Base-by-base conservation (phyloP, 2,113 vertebrate genomes). In the Petroica traversi region DNA sequence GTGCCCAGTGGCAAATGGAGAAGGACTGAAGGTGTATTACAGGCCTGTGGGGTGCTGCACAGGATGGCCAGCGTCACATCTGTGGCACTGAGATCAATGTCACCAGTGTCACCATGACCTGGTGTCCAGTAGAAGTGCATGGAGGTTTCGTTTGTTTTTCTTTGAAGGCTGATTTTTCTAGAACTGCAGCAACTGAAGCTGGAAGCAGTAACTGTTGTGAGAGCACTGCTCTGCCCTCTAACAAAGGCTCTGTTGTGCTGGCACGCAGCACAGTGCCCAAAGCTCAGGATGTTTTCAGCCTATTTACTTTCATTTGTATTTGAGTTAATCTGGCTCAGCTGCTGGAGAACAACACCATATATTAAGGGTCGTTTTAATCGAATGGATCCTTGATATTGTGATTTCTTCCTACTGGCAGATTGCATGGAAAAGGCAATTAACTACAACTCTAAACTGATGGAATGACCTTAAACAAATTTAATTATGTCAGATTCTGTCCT, bases 261-360 rank as follows among this genome's bases (percentile, higher is more conserved):
- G 68, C 49, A 45, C 0, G 0, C 57, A 88, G 77, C 73, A 85
- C 74, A 89, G 77, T 1, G 23, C 67, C 54, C 71, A 69, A 73
- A 95, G 93, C 88, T 89, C 94, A 90, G 92, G 91, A 92, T 85
- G 85, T 96, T 96, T 95, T 91, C 92, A 81, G 66, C 92, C 85
- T 85, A 67, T 93, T 95, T 95, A 59, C 77, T 95, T 84, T 81
- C 82, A 69, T 95, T 92, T 5, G 10, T 89, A 29, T 68, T 91
- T 66, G 45, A 94, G 66, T 79, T 89, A 73, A 87, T 85, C 84
- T 79, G 81, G 54, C 38, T 43, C 52, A 69, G 63, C 74, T 92
- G 71, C 58, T 91, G 54, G 31, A 92, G 69, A 92, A 74, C 63
- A 91, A 77, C 25, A 91, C 59, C 31, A 36, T 69, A 18, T 87